phyloP scores from a whole-genome alignment of 2,797 vertebrate species.

The Urosaurus nigricauda region DNA sequence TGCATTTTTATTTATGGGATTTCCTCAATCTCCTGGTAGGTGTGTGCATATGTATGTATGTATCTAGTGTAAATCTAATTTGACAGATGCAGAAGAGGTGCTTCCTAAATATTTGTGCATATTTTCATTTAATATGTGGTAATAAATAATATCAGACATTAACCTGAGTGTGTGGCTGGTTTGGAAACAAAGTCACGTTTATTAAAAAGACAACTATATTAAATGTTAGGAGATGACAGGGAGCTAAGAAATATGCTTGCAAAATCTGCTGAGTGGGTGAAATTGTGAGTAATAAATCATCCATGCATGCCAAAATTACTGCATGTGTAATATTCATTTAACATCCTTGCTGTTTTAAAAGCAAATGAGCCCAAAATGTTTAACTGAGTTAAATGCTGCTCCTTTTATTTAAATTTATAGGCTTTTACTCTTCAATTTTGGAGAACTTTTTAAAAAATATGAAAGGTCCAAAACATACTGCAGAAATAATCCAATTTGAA shows the following conservation, averaged over 20 bases:
- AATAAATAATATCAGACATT: conserved; percentile 53
- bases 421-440: conserved; percentile 30
- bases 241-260: conserved; percentile 59
- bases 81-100: conserved; percentile 46
- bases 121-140: conserved; percentile 31
- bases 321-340: conserved; percentile 41
- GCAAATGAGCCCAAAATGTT: conserved; percentile 28
- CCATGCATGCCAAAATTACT: conserved; percentile 47
- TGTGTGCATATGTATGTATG: too few relatives aligned
- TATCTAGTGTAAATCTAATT: conserved; percentile 15
- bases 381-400: conserved; percentile 20
- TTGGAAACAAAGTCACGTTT: conserved; percentile 68
- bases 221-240: conserved; percentile 55
- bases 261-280: conserved; percentile 60
- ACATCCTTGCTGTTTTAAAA: conserved; percentile 58
- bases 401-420: conserved; percentile 46
- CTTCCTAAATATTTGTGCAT: conserved; percentile 46
- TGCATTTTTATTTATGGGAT: conserved; percentile 53
- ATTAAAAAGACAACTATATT: conserved; percentile 59
- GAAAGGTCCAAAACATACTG: too few relatives aligned
- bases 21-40: conserved; percentile 26
- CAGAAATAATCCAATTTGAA: too few relatives aligned
- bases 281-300: conserved; percentile 66
- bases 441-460: conserved; percentile 6
- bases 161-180: conserved; percentile 46